Conservation (phyloP, 2,888 invertebrate genomes). For the Drosophila mettleri region DNA sequence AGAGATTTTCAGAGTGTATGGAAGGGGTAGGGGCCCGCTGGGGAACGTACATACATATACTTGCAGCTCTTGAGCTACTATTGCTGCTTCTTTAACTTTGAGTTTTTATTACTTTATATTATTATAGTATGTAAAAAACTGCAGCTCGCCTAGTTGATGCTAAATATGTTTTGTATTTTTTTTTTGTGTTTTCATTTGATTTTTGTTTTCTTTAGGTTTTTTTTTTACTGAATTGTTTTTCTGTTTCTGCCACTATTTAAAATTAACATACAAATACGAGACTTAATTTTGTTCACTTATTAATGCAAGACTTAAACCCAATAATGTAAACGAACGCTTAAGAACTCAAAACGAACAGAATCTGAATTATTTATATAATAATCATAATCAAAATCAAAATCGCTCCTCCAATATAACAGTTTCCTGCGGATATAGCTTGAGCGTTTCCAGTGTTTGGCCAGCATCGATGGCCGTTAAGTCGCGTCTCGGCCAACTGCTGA, state of each 20-base stretch:
- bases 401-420: conserved; percentile 97
- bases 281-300: conserved; percentile 44
- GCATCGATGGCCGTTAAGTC: conserved; percentile 94
- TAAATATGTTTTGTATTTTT: conserved; percentile 19
- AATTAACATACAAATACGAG: conserved; percentile 53
- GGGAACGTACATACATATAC: conserved; percentile 32
- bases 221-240: conserved; percentile 15
- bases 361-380: conserved; percentile 26
- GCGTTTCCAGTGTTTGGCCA: conserved; percentile 90
- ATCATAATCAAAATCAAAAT: conserved; percentile 85
- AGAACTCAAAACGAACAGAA: conserved; percentile 37
- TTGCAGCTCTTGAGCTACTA: conserved; percentile 38
- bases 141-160: conserved; percentile 33
- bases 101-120: conserved; percentile 13
- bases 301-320: conserved; percentile 51
- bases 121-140: conserved; percentile 46
- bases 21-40: not conserved
- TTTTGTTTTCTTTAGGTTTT: conserved; percentile 9
- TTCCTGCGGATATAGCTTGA: conserved; percentile 97
- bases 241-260: conserved; percentile 22
- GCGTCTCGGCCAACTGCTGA: conserved; percentile 96
- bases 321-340: conserved; percentile 43
- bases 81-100: conserved; percentile 28
- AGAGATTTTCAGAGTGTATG: conserved; percentile 1
- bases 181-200: conserved; percentile 17